Percentiles rank a stretch among this genome's conserved stretches.
phyloP scores from a whole-genome alignment of 2,797 vertebrate species.

The Gambusia yucatana region DNA sequence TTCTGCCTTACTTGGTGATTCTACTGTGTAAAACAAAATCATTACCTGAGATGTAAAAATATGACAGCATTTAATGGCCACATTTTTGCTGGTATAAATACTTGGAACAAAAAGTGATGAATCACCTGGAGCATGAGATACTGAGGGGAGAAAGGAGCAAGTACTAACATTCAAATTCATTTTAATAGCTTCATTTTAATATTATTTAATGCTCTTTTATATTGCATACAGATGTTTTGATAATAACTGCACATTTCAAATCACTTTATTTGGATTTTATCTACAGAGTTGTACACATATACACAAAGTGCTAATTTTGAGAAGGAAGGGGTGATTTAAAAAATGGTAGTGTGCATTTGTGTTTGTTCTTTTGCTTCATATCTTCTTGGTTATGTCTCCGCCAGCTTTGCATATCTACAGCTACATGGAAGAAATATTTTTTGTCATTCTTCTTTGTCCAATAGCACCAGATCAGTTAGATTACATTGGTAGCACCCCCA shows the following conservation, averaged over 20 bases:
- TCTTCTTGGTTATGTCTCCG: not conserved
- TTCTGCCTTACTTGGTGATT: slow-evolving; percentile 45
- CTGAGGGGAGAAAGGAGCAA: slow-evolving; percentile 22
- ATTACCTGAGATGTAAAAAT: slow-evolving; percentile 14
- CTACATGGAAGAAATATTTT: not conserved
- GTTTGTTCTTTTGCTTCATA: not conserved
- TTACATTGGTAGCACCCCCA: not conserved
- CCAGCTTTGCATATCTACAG: not conserved
- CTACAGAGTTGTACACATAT: not conserved
- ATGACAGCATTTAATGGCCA: slow-evolving; percentile 6
- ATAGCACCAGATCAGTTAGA: not conserved
- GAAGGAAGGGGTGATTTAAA: not conserved
- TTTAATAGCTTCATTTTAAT: not conserved
- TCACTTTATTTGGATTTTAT: not conserved
- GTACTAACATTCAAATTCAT: not conserved
- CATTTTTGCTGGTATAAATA: slow-evolving; percentile 17
- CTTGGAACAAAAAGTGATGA: slow-evolving; percentile 20
- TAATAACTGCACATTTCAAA: not conserved
- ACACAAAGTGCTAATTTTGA: not conserved
- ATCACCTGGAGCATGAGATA: slow-evolving; percentile 23
- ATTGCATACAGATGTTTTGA: not conserved
- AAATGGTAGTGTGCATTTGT: not conserved
- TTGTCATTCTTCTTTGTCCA: not conserved
- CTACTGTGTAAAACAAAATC: not conserved
- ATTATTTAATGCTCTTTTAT: not conserved